Evolutionary conservation across 2,888 invertebrate genomes (phyloP).

Genomic region (Malacosoma neustria): DNA sequence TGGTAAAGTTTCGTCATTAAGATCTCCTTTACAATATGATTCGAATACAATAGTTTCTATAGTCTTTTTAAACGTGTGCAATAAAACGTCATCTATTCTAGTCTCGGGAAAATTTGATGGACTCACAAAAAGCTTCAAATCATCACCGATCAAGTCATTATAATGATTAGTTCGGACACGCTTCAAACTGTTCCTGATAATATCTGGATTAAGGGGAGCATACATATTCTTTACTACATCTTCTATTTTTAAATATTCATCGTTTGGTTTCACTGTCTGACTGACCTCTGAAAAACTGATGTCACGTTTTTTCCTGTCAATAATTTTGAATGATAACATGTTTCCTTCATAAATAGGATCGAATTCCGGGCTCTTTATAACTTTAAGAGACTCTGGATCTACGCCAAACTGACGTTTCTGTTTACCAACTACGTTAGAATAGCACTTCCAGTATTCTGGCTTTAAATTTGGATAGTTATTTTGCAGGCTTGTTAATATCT

Average conservation of each 20-base stretch:
- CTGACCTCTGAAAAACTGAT: conserved; percentile 38
- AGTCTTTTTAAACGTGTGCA: conserved; percentile 39
- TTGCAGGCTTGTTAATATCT: conserved; percentile 40
- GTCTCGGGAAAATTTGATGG: conserved; percentile 53
- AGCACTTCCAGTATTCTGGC: conserved; percentile 58
- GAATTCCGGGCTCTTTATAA: conserved; percentile 47
- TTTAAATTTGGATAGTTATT: conserved; percentile 44
- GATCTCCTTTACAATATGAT: conserved; percentile 19
- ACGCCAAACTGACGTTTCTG: conserved; percentile 63
- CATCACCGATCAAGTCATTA: conserved; percentile 49
- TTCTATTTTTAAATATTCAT: conserved; percentile 28
- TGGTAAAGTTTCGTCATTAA: conserved; percentile 28
- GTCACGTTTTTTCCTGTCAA: conserved; percentile 54
- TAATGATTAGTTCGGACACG: conserved; percentile 52
- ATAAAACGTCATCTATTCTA: conserved; percentile 44
- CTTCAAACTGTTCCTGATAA: conserved; percentile 39
- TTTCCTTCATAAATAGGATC: conserved; percentile 44
- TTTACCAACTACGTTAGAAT: conserved; percentile 58
- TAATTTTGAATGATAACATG: conserved; percentile 42
- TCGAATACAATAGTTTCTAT: conserved; percentile 41
- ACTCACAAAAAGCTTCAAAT: conserved; percentile 53
- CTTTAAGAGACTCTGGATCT: conserved; percentile 51
- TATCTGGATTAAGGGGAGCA: conserved; percentile 36
- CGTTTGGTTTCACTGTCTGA: conserved; percentile 20
- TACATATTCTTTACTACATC: conserved; percentile 38